These are phyloP conservation scores for Corella eumyota DNA, from an alignment of 23 tunicate genomes.

Conservation along the genomic window DNA sequence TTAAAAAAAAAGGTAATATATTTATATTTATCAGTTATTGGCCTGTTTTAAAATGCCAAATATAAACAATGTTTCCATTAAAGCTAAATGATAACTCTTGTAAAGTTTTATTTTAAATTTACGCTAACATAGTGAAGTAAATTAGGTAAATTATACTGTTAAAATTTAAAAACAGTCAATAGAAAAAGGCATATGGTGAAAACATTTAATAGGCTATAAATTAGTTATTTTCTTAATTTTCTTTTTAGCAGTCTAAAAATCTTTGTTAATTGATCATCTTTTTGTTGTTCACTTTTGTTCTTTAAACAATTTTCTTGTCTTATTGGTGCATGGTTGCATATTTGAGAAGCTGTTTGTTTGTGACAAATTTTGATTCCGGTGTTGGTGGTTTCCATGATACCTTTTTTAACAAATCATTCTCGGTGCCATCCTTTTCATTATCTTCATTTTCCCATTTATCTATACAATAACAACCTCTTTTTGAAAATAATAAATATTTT, in stretches of 20 bases:
- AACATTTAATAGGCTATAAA: no score
- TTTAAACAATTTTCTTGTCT: neutral
- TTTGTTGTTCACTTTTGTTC: no score
- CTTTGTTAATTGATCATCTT: no score
- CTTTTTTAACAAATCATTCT: constrained; percentile 36
- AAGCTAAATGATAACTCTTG: no score
- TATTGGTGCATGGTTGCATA: constrained; percentile 46
- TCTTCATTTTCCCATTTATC: constrained; percentile 10
- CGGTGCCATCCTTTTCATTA: constrained; percentile 1
- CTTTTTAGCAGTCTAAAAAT: no score
- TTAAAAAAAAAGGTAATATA: constrained; percentile 70
- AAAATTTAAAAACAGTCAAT: no score
- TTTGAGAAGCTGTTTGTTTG: constrained; percentile 57
- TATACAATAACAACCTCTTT: neutral
- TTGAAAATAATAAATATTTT: neutral
- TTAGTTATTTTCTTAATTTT: no score
- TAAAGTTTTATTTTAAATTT: no score
- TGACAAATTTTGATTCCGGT: constrained; percentile 61
- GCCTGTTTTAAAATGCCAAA: neutral
- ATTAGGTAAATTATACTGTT: no score
- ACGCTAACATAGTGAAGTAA: no score
- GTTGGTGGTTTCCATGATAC: constrained; percentile 80
- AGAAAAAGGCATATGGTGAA: no score
- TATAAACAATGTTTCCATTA: no score
- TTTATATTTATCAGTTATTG: neutral